Evolutionary conservation across 2,888 invertebrate genomes (phyloP), one percentile per base, ranked within the genome.

Genomic region (Zygothrica quintamaculata): DNA sequence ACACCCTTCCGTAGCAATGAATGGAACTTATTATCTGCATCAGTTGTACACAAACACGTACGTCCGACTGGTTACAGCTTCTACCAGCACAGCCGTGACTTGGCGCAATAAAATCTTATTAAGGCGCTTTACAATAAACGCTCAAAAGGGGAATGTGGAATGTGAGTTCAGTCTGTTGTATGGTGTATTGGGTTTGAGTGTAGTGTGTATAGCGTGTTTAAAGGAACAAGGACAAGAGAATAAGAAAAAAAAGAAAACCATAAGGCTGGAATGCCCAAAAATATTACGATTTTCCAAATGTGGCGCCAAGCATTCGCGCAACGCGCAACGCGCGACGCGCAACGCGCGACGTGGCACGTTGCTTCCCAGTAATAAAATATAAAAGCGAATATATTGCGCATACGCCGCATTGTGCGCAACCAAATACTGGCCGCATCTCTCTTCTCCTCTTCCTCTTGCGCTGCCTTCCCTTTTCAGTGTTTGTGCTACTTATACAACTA

Each of bases 81-180:
- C 60, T 36, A 15, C 8, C 13, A 22, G 16, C 9, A 36, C 46
- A n/a, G 57, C 60, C 88, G 71, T 88, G 87, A 88, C 84, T 79
- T 59, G 70, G 60, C 67, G 82, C 88, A 77, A 87, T 88, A 87
- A 87, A 88, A 87, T 77, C 86, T 82, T 86, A 88, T 86, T 86
- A 88, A 77, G 72, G 71, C 84, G 75, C 74, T 75, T 78, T 72
- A 76, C 77, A 76, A 71, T 76, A 75, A 74, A 55, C 62, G 73
- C 59, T 51, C 73, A 72, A 75, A n/a, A 65, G 58, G 76, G 75
- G 75, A 59, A 59, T 64, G 37, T 11, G 26, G 42, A 53, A 29
- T n/a, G 29, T 29, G n/a, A n/a, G n/a, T n/a, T 9, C 7, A 9
- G 29, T n/a, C 29, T n/a, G 18, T 2, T 22, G 18, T 22, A 22